Evolutionary conservation across 2,797 vertebrate genomes (phyloP).

Genomic region (Ataeniobius toweri): DNA sequence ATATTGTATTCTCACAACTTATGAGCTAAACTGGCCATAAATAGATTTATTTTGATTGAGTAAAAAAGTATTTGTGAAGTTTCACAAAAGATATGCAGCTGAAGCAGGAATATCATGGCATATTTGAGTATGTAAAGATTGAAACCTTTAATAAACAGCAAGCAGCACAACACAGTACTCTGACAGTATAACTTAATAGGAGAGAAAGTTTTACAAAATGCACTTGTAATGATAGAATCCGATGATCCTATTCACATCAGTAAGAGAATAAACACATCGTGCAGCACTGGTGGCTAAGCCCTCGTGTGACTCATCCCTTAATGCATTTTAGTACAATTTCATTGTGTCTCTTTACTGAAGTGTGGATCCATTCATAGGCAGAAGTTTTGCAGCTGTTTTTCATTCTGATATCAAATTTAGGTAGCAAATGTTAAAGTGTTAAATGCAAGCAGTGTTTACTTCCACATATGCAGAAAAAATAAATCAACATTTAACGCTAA

Average conservation of each 20-base stretch:
- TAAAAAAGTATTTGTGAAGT: neutral
- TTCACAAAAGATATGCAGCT: neutral
- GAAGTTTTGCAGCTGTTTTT: neutral
- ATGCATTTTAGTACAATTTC: constrained; percentile 5
- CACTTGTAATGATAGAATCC: constrained; percentile 11
- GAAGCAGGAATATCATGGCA: neutral
- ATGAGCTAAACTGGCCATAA: neutral
- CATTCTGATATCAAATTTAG: neutral
- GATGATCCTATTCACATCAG: constrained; percentile 4
- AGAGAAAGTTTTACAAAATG: constrained; percentile 9
- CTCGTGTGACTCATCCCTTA: neutral
- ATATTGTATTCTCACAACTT: neutral
- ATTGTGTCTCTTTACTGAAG: constrained; percentile 21
- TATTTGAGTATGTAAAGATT: constrained; percentile 10
- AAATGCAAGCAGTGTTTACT: neutral
- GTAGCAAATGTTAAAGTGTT: neutral
- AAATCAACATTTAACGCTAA: neutral
- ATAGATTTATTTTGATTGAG: neutral
- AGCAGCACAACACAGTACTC: neutral
- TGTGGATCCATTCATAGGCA: neutral
- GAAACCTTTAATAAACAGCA: constrained; percentile 20
- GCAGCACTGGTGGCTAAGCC: neutral
- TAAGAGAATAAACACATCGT: neutral
- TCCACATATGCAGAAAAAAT: neutral
- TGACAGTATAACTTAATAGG: neutral